phyloP scores from a whole-genome alignment of 2,797 vertebrate genomes.

The Micropoecilia bifurca region DNA sequence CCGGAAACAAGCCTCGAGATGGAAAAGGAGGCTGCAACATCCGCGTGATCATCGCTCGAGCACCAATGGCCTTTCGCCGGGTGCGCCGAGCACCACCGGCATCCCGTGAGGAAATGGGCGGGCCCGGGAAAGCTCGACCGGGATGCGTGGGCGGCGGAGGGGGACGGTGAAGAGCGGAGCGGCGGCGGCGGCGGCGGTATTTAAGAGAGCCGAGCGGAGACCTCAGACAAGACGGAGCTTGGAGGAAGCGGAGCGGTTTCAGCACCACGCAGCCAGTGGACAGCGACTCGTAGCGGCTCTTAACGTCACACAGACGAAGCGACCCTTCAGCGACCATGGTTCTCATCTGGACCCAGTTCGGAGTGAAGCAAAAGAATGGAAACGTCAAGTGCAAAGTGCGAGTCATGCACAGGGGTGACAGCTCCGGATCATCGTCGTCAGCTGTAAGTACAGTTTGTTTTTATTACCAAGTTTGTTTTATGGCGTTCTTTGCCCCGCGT shows the following conservation, averaged over 20 bases:
- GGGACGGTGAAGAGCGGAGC: conserved; percentile 60
- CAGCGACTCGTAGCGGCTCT: conserved; percentile 59
- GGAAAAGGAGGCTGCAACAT: conserved; percentile 79
- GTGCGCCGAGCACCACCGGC: conserved; percentile 67
- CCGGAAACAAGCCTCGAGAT: conserved; percentile 82
- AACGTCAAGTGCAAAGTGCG: conserved; percentile 85
- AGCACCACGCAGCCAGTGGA: conserved; percentile 69
- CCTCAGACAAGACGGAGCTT: conserved; percentile 36
- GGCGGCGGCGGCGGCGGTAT: conserved; percentile 67
- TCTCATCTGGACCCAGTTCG: conserved; percentile 87
- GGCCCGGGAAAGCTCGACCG: conserved; percentile 81
- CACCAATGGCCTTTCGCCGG: conserved; percentile 61
- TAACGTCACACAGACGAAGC: not conserved
- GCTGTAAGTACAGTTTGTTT: conserved; percentile 68
- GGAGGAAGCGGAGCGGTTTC: conserved; percentile 44
- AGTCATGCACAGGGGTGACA: conserved; percentile 83
- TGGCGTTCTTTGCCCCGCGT: not conserved
- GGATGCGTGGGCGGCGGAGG: conserved; percentile 74
- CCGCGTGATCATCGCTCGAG: conserved; percentile 63
- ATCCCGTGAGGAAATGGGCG: conserved; percentile 75
- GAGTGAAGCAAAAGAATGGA: conserved; percentile 84
- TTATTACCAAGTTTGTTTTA: not conserved
- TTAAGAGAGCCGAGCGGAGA: conserved; percentile 55
- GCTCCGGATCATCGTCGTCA: conserved; percentile 76
- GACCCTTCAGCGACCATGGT: conserved; percentile 70